Evolutionary conservation across 2,797 vertebrate genomes (phyloP).

Genomic region (Trichosurus vulpecula): DNA sequence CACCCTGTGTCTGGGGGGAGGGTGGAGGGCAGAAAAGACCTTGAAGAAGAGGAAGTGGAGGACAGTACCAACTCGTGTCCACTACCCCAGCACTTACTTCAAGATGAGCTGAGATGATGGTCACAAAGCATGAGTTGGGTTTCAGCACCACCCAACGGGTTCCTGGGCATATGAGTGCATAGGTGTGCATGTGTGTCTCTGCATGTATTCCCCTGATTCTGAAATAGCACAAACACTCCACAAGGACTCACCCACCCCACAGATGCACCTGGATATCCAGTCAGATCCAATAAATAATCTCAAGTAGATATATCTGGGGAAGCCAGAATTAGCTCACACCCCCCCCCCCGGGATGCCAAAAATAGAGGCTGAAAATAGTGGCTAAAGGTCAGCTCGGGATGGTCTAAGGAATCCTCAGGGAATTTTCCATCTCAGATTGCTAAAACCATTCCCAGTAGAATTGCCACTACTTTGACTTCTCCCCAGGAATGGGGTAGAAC

Average conservation of each 20-base stretch:
- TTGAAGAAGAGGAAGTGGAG: background rate
- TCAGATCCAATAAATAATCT: background rate
- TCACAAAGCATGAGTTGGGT: background rate
- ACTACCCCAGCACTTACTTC: background rate
- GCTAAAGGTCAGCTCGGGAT: background rate
- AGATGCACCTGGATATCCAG: background rate
- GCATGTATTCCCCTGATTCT: background rate
- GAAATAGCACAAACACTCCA: background rate
- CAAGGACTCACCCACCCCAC: background rate
- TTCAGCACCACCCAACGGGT: background rate
- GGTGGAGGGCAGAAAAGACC: background rate
- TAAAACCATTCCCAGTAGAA: background rate
- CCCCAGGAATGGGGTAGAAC: background rate
- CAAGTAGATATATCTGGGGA: background rate
- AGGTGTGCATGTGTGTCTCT: background rate
- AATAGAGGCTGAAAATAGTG: background rate
- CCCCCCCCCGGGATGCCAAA: background rate
- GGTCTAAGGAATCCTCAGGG: background rate
- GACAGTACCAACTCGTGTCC: background rate
- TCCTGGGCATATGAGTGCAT: background rate
- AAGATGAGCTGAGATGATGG: background rate
- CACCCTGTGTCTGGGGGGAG: background rate
- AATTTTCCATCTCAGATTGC: background rate
- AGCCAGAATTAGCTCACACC: background rate
- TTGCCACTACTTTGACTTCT: background rate